phyloP scores from a whole-genome alignment of 2,113 vertebrate genomes.

The Hirundichthys speculiger region DNA sequence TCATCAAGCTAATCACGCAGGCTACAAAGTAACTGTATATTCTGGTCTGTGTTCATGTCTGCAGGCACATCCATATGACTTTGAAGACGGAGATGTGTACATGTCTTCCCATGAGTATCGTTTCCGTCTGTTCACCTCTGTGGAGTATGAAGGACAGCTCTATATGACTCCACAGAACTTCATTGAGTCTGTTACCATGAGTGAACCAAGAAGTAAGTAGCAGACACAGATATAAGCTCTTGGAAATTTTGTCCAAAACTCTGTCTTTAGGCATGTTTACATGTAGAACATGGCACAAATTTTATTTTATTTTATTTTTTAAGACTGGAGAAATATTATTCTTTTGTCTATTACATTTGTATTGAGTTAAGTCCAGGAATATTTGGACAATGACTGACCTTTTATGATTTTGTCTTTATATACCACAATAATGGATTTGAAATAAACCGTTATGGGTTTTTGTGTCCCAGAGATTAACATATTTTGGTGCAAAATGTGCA shows the following conservation, averaged over 20 bases:
- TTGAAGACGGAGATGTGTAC: conserved; percentile 91
- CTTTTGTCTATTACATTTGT: too few relatives aligned
- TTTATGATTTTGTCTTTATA: too few relatives aligned
- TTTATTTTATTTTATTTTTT: too few relatives aligned
- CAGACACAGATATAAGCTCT: neutral
- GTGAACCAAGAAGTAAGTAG: conserved; percentile 89
- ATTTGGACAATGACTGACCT: too few relatives aligned
- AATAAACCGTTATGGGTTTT: too few relatives aligned
- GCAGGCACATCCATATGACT: conserved; percentile 80
- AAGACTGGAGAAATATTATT: too few relatives aligned
- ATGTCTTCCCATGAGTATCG: conserved; percentile 94
- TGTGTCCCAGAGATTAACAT: too few relatives aligned
- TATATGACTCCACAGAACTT: conserved; percentile 98
- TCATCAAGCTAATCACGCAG: neutral
- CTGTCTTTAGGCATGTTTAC: neutral
- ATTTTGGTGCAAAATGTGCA: too few relatives aligned
- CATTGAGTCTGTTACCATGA: conserved; percentile 94
- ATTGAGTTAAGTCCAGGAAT: too few relatives aligned
- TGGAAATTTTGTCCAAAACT: neutral
- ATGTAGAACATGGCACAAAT: too few relatives aligned
- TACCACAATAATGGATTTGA: too few relatives aligned
- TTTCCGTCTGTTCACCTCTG: conserved; percentile 92
- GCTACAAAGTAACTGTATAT: neutral
- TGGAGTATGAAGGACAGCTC: conserved; percentile 96
- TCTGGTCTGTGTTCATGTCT: conserved; percentile 12